Base-by-base conservation (phyloP, 2,113 vertebrate genomes). In the Dipodomys stephensi region DNA sequence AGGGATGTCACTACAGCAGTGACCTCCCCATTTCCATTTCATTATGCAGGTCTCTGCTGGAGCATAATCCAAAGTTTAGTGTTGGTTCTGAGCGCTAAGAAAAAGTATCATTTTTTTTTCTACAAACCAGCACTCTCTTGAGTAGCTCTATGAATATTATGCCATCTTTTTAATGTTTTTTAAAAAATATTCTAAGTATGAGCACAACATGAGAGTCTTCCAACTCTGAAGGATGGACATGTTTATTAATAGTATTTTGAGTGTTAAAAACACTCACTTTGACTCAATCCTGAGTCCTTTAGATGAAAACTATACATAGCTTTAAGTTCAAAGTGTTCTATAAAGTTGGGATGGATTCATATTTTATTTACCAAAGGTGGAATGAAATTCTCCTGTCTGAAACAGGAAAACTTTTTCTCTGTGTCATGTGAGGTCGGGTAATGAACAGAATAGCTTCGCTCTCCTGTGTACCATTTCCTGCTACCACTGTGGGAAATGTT, bases 321-420 rank as follows among this genome's bases (percentile, higher is more conserved):
- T 93, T 90, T 83, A 80, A n/a, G 87, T 86, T 86, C 62, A 76
- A 88, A 85, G 64, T n/a, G 64, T 13, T 88, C 7, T n/a, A 28
- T 13, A 23, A 73, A n/a, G 27, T 35, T 67, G 49, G 53, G 53
- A 18, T 30, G 22, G 25, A 64, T 86, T 96, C 35, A 7, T 67
- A 72, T 93, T 95, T 83, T 94, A 91, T 84, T 91, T 87, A 90
- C 69, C 67, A 13, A 78, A 83, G 27, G 79, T 44, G 83, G 67
- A 87, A 93, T 68, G 19, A 77, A 92, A 76, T 80, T 27, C 76
- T 88, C 60, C 46, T 23, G 60, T 22, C 67, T 93, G 78, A 92
- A 92, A 72, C 53, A 44, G 28, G 71, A 79, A 60, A 44, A 81
- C 53, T 78, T 44, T 87, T 19, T 53, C 53, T 53, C 12, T 71